Percentiles rank a stretch among this genome's conserved stretches.
phyloP scores from a whole-genome alignment of 2,113 vertebrate species.

The Paracanthobrama guichenoti region DNA sequence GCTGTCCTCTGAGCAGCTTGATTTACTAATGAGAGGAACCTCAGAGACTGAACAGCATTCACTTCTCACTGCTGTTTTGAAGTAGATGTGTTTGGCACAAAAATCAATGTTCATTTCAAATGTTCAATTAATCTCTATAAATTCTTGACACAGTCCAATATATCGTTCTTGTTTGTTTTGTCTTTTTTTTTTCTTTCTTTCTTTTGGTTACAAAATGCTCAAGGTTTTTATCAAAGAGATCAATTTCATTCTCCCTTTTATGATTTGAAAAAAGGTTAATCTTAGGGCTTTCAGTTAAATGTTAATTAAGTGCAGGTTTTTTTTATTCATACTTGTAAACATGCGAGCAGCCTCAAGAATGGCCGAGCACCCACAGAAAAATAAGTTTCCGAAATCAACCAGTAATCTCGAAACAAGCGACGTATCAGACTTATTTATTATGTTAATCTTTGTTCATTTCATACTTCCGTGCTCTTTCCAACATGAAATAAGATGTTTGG shows the following conservation, averaged over 20 bases:
- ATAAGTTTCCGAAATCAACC: too few species aligned
- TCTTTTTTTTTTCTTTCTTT: too few species aligned
- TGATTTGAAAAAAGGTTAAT: neutral
- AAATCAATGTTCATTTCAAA: neutral
- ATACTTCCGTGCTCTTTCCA: too few species aligned
- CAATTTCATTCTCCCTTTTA: neutral
- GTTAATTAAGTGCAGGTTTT: neutral
- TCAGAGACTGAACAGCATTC: slow-evolving; percentile 8
- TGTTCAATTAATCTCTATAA: neutral
- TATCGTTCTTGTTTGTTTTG: neutral
- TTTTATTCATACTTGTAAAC: too few species aligned
- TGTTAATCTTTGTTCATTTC: too few species aligned
- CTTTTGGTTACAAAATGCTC: too few species aligned
- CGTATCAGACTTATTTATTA: too few species aligned
- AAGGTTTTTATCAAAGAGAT: neutral
- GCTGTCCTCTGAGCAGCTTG: slow-evolving; percentile 15
- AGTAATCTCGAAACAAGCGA: too few species aligned
- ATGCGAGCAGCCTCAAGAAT: too few species aligned
- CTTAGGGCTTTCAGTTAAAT: neutral
- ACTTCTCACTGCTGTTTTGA: neutral
- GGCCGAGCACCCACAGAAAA: too few species aligned
- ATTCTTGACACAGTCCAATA: neutral
- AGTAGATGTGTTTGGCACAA: neutral
- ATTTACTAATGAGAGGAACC: slow-evolving; percentile 16
- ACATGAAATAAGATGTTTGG: too few species aligned